Evolutionary conservation across 1,140 invertebrate genomes (phyloP).

Genomic region (Mya arenaria): DNA sequence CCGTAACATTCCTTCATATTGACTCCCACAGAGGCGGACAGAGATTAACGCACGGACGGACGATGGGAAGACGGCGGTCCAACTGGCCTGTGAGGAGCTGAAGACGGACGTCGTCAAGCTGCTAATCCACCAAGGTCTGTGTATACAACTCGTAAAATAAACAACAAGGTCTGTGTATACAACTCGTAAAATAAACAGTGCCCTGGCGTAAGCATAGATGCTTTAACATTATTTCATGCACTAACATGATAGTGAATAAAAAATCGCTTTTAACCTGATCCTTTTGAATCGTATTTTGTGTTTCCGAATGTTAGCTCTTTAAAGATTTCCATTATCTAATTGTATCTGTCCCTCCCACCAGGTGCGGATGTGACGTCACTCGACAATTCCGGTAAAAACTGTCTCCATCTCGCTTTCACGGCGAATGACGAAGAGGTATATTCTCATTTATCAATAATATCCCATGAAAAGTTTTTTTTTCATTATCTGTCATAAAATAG

Average conservation of each 20-base stretch:
- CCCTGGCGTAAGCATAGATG: background rate
- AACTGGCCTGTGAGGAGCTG: background rate
- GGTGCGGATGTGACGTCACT: background rate
- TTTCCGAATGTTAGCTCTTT: background rate
- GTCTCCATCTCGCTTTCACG: background rate
- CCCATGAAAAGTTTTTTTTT: background rate
- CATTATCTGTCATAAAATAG: background rate
- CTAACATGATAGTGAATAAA: background rate
- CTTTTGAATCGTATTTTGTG: background rate
- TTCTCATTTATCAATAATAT: background rate
- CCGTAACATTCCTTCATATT: too few species aligned
- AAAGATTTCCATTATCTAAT: background rate
- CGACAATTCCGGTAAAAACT: background rate
- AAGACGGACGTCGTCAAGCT: background rate
- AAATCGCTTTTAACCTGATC: background rate
- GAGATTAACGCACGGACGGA: background rate
- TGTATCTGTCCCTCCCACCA: background rate
- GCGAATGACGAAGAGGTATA: background rate
- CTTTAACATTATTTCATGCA: background rate
- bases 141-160: background rate
- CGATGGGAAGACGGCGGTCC: background rate
- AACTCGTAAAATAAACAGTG: background rate
- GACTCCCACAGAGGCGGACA: background rate
- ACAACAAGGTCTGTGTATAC: background rate
- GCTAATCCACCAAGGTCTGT: slow-evolving; percentile 1